These are phyloP conservation scores for Leptodactylus fuscus DNA, from an alignment of 2,113 vertebrate species.

Conservation along the genomic window DNA sequence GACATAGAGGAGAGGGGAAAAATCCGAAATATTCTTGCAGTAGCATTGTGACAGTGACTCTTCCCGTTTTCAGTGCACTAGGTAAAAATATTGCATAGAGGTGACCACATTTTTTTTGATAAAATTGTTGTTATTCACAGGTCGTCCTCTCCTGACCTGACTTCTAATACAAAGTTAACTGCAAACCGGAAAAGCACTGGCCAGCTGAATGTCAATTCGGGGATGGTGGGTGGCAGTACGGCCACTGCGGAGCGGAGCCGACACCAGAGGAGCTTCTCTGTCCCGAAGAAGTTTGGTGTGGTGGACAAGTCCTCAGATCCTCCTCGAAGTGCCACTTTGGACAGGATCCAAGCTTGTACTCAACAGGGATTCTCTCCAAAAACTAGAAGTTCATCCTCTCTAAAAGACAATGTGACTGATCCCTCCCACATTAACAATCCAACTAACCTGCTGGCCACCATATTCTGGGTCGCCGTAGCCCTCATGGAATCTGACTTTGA, in stretches of 20 bases:
- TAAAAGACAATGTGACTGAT: constrained; percentile 89
- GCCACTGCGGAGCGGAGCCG: constrained; percentile 86
- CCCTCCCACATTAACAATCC: constrained; percentile 92
- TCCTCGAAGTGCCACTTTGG: constrained; percentile 93
- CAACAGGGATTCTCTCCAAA: constrained; percentile 84
- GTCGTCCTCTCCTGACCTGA: constrained; percentile 93
- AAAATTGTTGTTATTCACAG: constrained; percentile 62
- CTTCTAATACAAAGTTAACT: constrained; percentile 86
- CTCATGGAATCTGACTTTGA: constrained; percentile 99
- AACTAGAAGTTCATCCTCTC: constrained; percentile 86
- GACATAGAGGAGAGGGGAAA: no score
- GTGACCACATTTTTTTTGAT: neutral
- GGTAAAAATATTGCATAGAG: no score
- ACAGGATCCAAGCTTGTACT: constrained; percentile 95
- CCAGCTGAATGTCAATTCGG: constrained; percentile 89
- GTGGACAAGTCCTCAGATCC: constrained; percentile 85
- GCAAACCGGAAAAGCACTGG: constrained; percentile 95
- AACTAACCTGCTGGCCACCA: constrained; percentile 89
- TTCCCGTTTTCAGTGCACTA: no score
- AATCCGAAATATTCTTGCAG: no score
- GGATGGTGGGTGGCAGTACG: constrained; percentile 70
- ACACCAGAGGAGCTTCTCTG: constrained; percentile 96
- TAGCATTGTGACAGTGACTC: no score
- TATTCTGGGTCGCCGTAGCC: constrained; percentile 96
- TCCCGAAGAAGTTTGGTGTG: constrained; percentile 98